These are phyloP conservation scores for Calephelis nemesis DNA, from an alignment of 1,140 invertebrate genomes.

Conservation along the genomic window DNA sequence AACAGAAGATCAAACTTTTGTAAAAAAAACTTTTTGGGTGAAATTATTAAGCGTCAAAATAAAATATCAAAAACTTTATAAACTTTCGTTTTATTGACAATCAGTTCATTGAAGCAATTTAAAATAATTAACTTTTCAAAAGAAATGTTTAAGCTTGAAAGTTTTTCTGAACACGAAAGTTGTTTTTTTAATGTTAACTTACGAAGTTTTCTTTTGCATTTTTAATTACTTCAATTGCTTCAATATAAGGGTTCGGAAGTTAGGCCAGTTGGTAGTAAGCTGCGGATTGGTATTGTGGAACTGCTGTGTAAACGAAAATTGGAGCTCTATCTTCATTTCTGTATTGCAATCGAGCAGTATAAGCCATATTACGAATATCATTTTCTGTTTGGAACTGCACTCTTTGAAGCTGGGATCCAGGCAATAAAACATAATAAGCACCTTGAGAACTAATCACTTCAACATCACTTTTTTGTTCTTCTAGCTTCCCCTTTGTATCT, in stretches of 20 bases:
- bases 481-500: constrained; percentile 45
- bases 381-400: constrained; percentile 68
- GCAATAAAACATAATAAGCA: constrained; percentile 65
- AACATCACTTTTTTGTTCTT: constrained; percentile 49
- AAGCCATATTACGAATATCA: constrained; percentile 67
- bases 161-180: not conserved
- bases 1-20: no score
- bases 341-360: constrained; percentile 66
- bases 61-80: not conserved
- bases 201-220: not conserved
- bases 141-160: not conserved
- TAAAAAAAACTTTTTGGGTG: no score
- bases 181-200: not conserved
- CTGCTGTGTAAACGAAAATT: constrained; percentile 58
- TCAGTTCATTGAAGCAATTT: constrained; percentile 1
- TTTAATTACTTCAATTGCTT: not conserved
- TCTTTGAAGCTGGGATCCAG: constrained; percentile 58
- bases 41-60: not conserved
- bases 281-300: constrained; percentile 54
- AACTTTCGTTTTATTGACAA: not conserved
- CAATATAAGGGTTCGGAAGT: not conserved
- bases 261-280: constrained; percentile 56
- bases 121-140: not conserved
- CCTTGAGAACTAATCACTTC: constrained; percentile 57
- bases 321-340: constrained; percentile 61